Base-by-base conservation (phyloP, 2,797 vertebrate genomes). In the Gephyroberyx darwinii region DNA sequence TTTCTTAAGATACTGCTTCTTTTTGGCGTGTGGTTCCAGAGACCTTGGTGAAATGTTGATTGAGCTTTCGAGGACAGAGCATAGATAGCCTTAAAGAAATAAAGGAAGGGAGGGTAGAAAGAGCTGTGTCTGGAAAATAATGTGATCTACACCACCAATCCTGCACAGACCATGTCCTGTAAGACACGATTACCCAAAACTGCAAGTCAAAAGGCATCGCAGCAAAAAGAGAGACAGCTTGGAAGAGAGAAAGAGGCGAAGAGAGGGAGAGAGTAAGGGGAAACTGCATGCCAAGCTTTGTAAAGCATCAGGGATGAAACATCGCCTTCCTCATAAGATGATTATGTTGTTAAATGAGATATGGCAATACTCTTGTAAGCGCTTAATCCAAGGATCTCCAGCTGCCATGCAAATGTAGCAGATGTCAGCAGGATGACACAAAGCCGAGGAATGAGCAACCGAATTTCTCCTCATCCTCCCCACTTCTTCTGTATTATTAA, bases 341-440 rank as follows among this genome's bases (percentile, higher is more conserved):
- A 92, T 90, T 92, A 91, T 91, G 90, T 90, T 90, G 90, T 92
- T 92, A 93, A 94, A 92, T 92, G 90, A 93, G 91, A 93, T 91
- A 87, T 89, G 84, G 86, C 87, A 90, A 91, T 85, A 88, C 84
- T 90, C 87, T 91, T 93, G 90, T 93, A 92, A 93, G 89, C 84
- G 74, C 82, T 91, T 92, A 93, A 93, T 93, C 90, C 90, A 71
- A 84, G 83, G 87, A 93, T 94, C 88, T 93, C 81, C 82, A 86
- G 88, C 90, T 90, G 90, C 85, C 90, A 87, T 92, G 88, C 89
- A 92, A 92, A 92, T 90, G 88, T 57, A 89, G 91, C 92, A 91
- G 90, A 93, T 93, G 92, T 91, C 91, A 91, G 87, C 77, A 75
- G 84, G 84, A 89, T 90, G 88, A 92, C 91, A 91, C 88, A 88